These are phyloP conservation scores for Cettia cetti DNA, from an alignment of 2,113 vertebrate species.

Conservation along the genomic window DNA sequence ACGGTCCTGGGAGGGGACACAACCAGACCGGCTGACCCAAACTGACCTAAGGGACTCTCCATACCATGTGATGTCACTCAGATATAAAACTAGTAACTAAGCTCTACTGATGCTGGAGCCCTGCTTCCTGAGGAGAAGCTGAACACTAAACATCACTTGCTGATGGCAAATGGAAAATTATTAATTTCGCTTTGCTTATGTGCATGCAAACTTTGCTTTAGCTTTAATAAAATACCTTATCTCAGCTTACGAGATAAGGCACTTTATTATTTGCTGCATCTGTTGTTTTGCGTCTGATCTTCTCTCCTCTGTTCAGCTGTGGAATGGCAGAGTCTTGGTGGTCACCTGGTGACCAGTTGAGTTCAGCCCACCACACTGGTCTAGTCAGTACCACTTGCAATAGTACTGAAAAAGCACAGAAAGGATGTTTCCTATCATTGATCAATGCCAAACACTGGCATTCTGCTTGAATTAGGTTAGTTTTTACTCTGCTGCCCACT, in stretches of 20 bases:
- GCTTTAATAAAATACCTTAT: neutral
- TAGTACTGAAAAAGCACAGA: neutral
- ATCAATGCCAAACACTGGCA: neutral
- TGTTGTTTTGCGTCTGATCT: neutral
- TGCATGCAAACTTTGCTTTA: accelerated
- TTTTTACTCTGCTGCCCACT: neutral
- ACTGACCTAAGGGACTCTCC: neutral
- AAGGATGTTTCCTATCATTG: neutral
- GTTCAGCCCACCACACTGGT: neutral
- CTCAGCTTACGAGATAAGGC: neutral
- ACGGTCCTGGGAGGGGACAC: neutral
- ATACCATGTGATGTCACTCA: neutral
- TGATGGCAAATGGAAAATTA: neutral
- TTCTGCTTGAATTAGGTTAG: neutral
- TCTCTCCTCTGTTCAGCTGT: neutral
- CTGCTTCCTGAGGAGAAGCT: neutral
- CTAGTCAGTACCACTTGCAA: neutral
- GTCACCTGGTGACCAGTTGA: neutral
- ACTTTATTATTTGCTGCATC: no score
- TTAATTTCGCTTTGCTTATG: neutral
- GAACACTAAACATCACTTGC: neutral
- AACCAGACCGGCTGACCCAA: neutral
- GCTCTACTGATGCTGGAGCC: neutral
- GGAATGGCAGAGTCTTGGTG: neutral
- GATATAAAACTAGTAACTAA: neutral